phyloP scores from a whole-genome alignment of 2,113 vertebrate genomes.

The Condylura cristata region DNA sequence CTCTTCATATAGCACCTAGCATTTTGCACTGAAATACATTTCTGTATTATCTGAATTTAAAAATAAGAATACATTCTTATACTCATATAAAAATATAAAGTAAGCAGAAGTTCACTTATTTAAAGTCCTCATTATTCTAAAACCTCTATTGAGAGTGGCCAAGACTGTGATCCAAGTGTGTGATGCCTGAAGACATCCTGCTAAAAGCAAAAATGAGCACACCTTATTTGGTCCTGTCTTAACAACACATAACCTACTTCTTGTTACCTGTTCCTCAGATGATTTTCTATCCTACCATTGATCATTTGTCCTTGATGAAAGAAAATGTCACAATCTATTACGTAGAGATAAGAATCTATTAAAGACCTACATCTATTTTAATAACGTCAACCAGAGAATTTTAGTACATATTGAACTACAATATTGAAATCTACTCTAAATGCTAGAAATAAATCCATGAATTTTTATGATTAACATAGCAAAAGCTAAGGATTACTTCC shows the following conservation, averaged over 20 bases:
- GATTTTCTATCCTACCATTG: not conserved
- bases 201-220: not conserved
- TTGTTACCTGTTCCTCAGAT: not conserved
- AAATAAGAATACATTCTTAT: not conserved
- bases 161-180: not conserved
- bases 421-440: not conserved
- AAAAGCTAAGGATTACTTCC: not conserved
- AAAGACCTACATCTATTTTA: not conserved
- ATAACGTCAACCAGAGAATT: conserved; percentile 34
- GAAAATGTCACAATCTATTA: not conserved
- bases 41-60: conserved; percentile 22
- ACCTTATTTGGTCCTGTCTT: not conserved
- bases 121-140: no score
- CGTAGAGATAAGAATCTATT: not conserved
- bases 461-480: not conserved
- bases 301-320: not conserved
- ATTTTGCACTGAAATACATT: not conserved
- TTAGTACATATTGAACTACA: not conserved
- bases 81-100: not conserved
- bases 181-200: not conserved
- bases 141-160: not conserved
- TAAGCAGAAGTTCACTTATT: not conserved
- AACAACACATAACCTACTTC: not conserved
- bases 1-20: not conserved
- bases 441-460: not conserved